phyloP scores from a whole-genome alignment of 1,140 invertebrate genomes.

The Aphaenogaster ashmeadi region DNA sequence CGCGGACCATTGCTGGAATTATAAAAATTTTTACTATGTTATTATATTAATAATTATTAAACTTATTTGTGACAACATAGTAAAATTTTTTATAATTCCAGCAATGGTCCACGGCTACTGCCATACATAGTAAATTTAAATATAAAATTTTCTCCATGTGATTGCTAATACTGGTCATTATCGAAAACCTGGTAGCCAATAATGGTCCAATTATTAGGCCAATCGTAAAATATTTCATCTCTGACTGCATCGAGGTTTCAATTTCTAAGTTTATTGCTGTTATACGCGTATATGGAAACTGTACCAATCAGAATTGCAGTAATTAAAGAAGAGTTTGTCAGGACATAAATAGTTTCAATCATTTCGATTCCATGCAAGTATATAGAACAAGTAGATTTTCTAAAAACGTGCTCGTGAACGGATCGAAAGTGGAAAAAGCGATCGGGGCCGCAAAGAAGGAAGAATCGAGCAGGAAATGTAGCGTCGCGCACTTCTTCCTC shows the following conservation, averaged over 20 bases:
- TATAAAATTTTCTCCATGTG: too few species aligned
- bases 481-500: background rate
- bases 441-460: background rate
- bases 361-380: background rate
- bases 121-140: too few species aligned
- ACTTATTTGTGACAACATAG: too few species aligned
- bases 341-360: background rate
- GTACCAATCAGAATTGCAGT: background rate
- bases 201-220: background rate
- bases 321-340: background rate
- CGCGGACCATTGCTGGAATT: too few species aligned
- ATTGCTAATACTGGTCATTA: background rate
- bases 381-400: background rate
- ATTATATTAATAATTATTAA: too few species aligned
- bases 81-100: too few species aligned
- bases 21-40: too few species aligned
- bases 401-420: background rate
- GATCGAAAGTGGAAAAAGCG: conserved; percentile 16
- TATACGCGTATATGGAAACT: background rate
- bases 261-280: background rate
- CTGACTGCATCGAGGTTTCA: background rate
- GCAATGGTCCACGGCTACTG: too few species aligned
- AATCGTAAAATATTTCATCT: background rate
- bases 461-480: background rate
- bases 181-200: background rate